phyloP scores from a whole-genome alignment of 2,797 vertebrate genomes.

The Hipposideros larvatus region DNA sequence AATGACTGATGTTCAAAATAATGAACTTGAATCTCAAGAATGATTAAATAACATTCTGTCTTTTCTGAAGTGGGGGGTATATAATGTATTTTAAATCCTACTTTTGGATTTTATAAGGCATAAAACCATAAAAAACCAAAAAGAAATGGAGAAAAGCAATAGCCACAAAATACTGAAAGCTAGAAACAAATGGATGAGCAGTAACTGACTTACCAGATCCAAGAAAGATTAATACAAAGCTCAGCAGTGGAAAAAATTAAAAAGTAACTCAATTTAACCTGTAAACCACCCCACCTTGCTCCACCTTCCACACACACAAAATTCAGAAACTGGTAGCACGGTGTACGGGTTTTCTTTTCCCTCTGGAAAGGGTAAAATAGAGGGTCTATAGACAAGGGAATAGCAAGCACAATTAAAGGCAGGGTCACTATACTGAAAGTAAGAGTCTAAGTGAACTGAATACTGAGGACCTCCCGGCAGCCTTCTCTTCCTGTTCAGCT shows the following conservation, averaged over 20 bases:
- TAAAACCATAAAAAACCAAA: constrained; percentile 6
- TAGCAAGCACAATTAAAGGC: background rate
- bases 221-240: background rate
- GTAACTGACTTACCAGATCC: constrained; percentile 10
- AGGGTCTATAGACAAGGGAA: background rate
- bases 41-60: background rate
- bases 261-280: background rate
- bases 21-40: constrained; percentile 24
- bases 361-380: background rate
- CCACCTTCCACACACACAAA: background rate
- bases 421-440: background rate
- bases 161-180: background rate
- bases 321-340: background rate
- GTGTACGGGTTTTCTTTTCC: background rate
- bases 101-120: constrained; percentile 28
- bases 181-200: background rate
- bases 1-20: constrained; percentile 19
- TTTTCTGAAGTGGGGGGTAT: background rate
- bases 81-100: background rate
- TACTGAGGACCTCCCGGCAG: background rate
- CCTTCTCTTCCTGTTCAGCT: background rate
- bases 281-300: background rate
- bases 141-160: background rate
- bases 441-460: background rate
- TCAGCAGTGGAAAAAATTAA: background rate